Conservation (phyloP, 2,888 invertebrate genomes). For the Hesperia comma region DNA sequence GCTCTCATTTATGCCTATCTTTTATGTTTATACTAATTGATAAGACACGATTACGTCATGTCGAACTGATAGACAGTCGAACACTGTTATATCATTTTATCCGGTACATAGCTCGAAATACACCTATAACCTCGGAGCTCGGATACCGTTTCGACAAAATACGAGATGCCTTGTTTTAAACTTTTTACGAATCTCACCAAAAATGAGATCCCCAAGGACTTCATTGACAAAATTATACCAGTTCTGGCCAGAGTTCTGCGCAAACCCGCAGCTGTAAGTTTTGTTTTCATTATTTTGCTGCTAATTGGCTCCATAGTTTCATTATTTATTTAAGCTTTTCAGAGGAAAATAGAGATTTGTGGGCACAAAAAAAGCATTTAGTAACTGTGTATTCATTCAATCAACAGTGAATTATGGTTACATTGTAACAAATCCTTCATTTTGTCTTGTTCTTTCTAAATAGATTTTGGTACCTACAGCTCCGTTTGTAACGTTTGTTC, state of each 20-base stretch:
- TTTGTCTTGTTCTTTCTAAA: too few relatives aligned
- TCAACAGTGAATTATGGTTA: too few relatives aligned
- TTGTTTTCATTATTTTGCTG: constrained; percentile 2
- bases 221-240: constrained; percentile 60
- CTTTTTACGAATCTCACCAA: constrained; percentile 64
- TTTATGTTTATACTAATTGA: constrained; percentile 12
- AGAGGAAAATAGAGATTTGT: background rate
- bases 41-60: constrained; percentile 18
- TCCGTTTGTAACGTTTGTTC: too few relatives aligned
- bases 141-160: background rate
- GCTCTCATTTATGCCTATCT: background rate
- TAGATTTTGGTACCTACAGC: too few relatives aligned
- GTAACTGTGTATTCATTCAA: too few relatives aligned
- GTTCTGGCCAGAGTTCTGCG: constrained; percentile 52
- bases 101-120: background rate
- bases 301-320: background rate
- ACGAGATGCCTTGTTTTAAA: constrained; percentile 65
- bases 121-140: background rate
- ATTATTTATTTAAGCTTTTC: background rate
- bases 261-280: constrained; percentile 44
- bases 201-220: constrained; percentile 59
- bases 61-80: constrained; percentile 19
- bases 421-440: too few relatives aligned
- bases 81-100: constrained; percentile 8
- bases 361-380: too few relatives aligned